phyloP scores from a whole-genome alignment of 2,888 invertebrate genomes.

The Brachylomia viminalis region DNA sequence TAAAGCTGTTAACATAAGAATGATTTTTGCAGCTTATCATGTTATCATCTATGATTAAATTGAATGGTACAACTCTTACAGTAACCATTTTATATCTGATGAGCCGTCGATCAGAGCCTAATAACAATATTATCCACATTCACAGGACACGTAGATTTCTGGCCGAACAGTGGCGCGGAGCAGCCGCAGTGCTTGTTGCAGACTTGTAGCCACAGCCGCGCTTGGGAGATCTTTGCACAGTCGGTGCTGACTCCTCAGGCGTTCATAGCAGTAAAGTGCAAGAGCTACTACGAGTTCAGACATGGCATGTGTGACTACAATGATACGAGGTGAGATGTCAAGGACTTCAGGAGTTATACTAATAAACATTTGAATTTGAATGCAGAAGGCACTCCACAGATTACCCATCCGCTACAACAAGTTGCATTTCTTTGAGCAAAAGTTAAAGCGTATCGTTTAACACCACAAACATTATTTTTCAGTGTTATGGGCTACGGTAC shows the following conservation, averaged over 20 bases:
- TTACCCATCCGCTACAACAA: neutral
- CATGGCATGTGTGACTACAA: slow-evolving; percentile 68
- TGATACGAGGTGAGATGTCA: slow-evolving; percentile 70
- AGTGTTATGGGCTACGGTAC: slow-evolving; percentile 14
- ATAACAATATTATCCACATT: neutral
- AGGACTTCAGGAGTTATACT: neutral
- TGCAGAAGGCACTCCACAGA: neutral
- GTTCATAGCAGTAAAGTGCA: slow-evolving; percentile 77
- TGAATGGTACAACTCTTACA: neutral
- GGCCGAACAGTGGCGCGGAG: slow-evolving; percentile 80
- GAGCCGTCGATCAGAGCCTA: slow-evolving; percentile 20
- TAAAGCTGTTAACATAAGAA: neutral
- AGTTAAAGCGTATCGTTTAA: neutral
- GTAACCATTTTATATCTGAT: neutral
- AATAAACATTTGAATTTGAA: neutral
- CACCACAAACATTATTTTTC: neutral
- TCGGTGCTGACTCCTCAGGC: slow-evolving; percentile 70
- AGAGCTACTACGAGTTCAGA: slow-evolving; percentile 75
- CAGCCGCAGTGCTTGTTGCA: slow-evolving; percentile 84
- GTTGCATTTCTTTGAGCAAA: too few species aligned
- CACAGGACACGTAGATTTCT: slow-evolving; percentile 85
- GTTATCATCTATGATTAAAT: neutral
- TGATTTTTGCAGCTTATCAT: neutral
- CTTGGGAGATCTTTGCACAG: slow-evolving; percentile 78
- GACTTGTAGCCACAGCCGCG: slow-evolving; percentile 84